Evolutionary conservation across 2,888 invertebrate genomes (phyloP), one percentile per base, ranked within the genome.

Genomic region (Pseudanteris insignis): DNA sequence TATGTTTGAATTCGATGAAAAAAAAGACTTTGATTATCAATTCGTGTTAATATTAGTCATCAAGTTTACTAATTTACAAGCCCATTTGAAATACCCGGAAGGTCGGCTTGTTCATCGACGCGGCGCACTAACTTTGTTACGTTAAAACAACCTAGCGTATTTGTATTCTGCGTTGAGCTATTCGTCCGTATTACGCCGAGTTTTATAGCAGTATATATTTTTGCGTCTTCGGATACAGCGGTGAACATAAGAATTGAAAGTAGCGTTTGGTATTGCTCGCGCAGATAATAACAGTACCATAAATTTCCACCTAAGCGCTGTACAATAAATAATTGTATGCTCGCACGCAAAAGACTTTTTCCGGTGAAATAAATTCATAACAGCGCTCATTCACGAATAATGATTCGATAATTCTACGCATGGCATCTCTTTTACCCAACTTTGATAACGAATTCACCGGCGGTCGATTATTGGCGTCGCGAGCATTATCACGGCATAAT

Each of bases 201-300:
- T 53, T 60, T 60, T 60, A 60, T 51, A 46, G 59, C 46, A 10
- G 38, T 51, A 51, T 59, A 51, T 59, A 59, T 59, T 59, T 59
- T 59, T 59, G 51, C 46, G 51, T 59, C 50, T 46, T 30, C 43
- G 38, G 43, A 59, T 51, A 51, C 46, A 59, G 46, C 46, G 59
- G 51, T 59, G 51, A 51, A 51, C 59, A 51, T 46, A 59, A 50
- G 59, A 59, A 59, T 59, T 59, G 59, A 51, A 59, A 46, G 53
- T 53, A 60, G 47, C 47, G 53, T 60, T 60, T 60, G 33, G 59
- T 53, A 60, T 60, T 53, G 53, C 47, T 60, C 53, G 32, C 59
- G 36, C 34, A 60, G 59, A 60, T 60, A 60, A 60, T 60, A 60
- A 60, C 53, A 51, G 51, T 59, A 59, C 51, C 59, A 59, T 60